Percentiles rank a stretch among this genome's conserved stretches.
Evolutionary conservation across 2,888 invertebrate species (phyloP).

Genomic region (Nephrotoma guestfalica): DNA sequence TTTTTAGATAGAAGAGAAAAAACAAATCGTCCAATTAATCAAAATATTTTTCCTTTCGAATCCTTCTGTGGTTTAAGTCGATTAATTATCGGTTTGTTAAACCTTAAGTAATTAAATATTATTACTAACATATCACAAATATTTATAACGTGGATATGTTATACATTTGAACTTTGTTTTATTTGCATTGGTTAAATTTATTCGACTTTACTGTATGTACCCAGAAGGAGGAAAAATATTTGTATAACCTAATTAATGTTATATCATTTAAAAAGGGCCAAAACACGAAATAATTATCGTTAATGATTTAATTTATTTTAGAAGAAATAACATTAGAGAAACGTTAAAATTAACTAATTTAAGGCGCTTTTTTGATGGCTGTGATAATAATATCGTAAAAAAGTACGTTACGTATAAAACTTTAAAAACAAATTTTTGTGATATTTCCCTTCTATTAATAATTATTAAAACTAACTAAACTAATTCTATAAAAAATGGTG

Average conservation of each 20-base stretch:
- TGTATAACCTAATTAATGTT: background rate
- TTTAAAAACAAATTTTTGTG: background rate
- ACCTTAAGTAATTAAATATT: background rate
- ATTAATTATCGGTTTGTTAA: background rate
- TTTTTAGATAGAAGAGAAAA: background rate
- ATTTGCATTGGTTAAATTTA: background rate
- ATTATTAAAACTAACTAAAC: background rate
- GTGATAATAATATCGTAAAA: constrained; percentile 1
- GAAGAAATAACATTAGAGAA: background rate
- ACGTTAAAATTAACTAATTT: background rate
- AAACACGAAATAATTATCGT: background rate
- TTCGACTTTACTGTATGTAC: background rate
- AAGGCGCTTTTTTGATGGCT: constrained; percentile 3
- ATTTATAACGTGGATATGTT: background rate
- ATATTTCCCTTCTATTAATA: background rate
- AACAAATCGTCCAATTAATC: background rate
- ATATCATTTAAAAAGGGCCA: background rate
- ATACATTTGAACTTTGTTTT: background rate
- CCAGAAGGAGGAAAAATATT: background rate
- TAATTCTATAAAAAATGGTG: background rate
- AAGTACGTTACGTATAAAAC: background rate
- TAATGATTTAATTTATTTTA: background rate
- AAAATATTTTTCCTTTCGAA: background rate
- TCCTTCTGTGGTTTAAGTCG: background rate
- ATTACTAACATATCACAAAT: background rate